These are phyloP conservation scores for Brachionus calyciflorus DNA, from an alignment of 1,140 invertebrate species.

Conservation along the genomic window DNA sequence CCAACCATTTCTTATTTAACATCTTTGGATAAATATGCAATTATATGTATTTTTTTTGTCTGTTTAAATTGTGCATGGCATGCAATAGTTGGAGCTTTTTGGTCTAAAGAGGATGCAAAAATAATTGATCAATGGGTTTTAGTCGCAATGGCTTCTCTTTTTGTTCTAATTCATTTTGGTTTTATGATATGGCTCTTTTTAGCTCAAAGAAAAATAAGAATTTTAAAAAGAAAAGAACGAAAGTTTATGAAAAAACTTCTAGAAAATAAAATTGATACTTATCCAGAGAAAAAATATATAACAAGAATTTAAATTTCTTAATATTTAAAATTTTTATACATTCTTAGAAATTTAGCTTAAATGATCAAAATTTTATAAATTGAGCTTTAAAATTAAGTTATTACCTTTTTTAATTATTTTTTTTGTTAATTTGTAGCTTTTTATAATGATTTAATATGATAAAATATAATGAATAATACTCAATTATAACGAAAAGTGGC, in stretches of 20 bases:
- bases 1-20: conserved; percentile 31
- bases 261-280: no score
- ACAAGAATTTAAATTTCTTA: no score
- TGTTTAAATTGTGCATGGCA: not conserved
- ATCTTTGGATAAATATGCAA: conserved; percentile 27
- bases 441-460: no score
- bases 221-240: not conserved
- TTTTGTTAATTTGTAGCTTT: no score
- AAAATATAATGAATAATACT: no score
- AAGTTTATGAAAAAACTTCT: not conserved
- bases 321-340: no score
- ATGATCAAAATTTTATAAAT: no score
- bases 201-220: not conserved
- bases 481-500: no score
- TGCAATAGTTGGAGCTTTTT: not conserved
- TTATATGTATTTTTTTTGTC: not conserved
- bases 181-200: not conserved
- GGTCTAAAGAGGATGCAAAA: not conserved
- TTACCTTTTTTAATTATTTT: no score
- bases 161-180: not conserved
- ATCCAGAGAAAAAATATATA: no score
- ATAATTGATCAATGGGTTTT: not conserved
- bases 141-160: not conserved
- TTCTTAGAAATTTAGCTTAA: no score
- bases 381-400: no score